These are phyloP conservation scores for Limnephilus lunatus DNA, from an alignment of 2,888 invertebrate genomes.

Conservation along the genomic window DNA sequence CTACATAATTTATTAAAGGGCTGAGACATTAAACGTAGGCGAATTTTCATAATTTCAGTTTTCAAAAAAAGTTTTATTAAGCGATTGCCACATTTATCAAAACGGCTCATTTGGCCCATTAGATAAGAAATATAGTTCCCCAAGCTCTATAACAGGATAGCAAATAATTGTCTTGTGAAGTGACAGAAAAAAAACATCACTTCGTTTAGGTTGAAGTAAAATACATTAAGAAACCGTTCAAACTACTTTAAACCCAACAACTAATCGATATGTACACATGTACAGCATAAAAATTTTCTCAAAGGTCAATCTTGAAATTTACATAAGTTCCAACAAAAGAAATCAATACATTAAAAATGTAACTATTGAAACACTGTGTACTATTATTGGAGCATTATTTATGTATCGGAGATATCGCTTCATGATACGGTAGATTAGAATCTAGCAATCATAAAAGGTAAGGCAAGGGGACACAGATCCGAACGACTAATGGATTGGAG, in stretches of 20 bases:
- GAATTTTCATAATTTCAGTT: not conserved
- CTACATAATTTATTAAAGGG: not conserved
- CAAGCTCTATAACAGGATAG: too few species aligned
- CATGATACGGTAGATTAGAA: not conserved
- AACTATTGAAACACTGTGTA: not conserved
- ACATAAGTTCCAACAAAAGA: not conserved
- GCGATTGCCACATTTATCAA: too few species aligned
- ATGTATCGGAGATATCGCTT: not conserved
- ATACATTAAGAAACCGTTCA: too few species aligned
- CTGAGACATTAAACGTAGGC: not conserved
- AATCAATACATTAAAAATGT: not conserved
- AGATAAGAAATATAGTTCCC: too few species aligned
- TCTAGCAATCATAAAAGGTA: not conserved
- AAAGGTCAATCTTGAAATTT: not conserved
- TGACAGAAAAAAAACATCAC: too few species aligned
- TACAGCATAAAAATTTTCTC: too few species aligned
- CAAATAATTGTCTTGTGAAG: too few species aligned
- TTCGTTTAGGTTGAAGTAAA: too few species aligned
- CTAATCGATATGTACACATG: too few species aligned
- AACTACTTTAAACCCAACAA: too few species aligned
- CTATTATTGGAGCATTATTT: not conserved
- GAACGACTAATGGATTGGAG: not conserved
- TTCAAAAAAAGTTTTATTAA: too few species aligned
- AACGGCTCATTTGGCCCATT: too few species aligned
- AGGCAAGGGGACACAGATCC: not conserved